A percentile compares a stretch with the other conserved stretches of the same genome.
These are phyloP conservation scores for Malurus splendens DNA, from an alignment of 2,797 vertebrate species.

Conservation along the genomic window DNA sequence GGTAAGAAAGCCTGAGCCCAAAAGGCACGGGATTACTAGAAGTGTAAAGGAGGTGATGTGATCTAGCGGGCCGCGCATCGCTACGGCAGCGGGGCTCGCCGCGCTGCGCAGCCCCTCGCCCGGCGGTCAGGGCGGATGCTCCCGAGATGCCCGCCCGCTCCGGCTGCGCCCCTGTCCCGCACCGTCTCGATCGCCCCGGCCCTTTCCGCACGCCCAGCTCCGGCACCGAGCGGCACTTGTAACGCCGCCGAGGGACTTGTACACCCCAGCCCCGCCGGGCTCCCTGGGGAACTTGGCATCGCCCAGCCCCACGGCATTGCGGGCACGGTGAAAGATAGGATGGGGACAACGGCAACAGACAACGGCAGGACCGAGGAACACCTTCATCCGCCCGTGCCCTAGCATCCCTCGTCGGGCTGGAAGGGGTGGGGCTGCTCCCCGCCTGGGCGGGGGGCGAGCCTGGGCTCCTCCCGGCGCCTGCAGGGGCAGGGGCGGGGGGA, in stretches of 20 bases:
- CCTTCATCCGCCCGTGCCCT: not conserved
- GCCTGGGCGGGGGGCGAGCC: not conserved
- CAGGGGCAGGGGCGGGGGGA: not conserved
- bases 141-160: not conserved
- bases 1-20: not conserved
- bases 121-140: not conserved
- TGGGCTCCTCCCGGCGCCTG: not conserved
- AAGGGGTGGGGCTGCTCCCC: rapidly evolving
- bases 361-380: rapidly evolving
- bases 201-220: not conserved
- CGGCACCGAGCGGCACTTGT: not conserved
- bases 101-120: not conserved
- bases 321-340: not conserved
- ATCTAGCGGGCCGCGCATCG: not conserved
- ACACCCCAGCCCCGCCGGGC: not conserved
- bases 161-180: not conserved
- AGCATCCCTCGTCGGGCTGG: not conserved
- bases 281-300: not conserved
- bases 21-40: not conserved
- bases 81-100: not conserved
- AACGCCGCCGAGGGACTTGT: not conserved
- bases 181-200: too few species aligned
- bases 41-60: not conserved
- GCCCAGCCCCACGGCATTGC: not conserved
- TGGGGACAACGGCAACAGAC: too few species aligned